phyloP scores from a whole-genome alignment of 2,113 vertebrate species.

The Equus quagga region DNA sequence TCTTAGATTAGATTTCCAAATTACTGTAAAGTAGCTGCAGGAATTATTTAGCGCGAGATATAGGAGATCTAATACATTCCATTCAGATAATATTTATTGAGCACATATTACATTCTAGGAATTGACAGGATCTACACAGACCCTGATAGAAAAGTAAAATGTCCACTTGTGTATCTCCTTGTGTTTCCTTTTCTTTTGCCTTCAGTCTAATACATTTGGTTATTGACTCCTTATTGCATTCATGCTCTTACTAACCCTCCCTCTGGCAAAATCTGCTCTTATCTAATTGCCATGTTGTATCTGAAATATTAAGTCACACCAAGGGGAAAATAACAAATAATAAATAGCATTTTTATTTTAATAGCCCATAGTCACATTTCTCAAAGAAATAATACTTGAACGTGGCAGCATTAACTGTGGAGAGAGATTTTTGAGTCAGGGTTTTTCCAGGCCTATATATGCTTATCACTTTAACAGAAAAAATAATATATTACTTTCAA shows the following conservation, averaged over 20 bases:
- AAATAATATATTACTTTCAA: neutral
- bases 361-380: neutral
- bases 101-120: neutral
- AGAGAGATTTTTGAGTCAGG: neutral
- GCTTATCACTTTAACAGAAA: constrained; percentile 21
- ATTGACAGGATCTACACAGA: neutral
- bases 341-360: constrained; percentile 7
- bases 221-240: neutral
- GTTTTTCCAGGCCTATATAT: neutral
- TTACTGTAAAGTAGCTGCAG: neutral
- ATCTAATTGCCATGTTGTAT: neutral
- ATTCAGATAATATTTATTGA: neutral
- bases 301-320: neutral
- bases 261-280: neutral
- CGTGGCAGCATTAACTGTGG: neutral
- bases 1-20: neutral
- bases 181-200: neutral
- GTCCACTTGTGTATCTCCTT: neutral
- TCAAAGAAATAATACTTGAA: neutral
- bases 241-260: neutral
- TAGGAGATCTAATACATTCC: neutral
- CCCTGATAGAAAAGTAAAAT: neutral
- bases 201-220: neutral
- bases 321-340: neutral
- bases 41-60: neutral